phyloP scores from a whole-genome alignment of 2,888 invertebrate genomes.

The Rhorus exstirpatorius region DNA sequence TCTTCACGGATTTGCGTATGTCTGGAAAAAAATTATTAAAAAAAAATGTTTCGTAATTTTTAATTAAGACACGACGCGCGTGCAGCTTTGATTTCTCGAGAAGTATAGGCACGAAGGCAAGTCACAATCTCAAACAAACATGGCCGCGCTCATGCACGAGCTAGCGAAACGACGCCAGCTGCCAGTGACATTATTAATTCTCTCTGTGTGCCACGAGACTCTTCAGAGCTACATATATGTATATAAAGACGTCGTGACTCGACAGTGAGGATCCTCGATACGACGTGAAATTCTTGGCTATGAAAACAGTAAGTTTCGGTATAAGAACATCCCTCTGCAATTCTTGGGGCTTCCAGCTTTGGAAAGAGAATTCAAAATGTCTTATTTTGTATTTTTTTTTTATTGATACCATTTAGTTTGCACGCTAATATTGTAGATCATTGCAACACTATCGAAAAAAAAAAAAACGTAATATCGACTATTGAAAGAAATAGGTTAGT shows the following conservation, averaged over 20 bases:
- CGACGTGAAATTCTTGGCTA: too few species aligned
- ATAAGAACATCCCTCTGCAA: too few species aligned
- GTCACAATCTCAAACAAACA: slow-evolving; percentile 59
- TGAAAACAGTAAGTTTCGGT: too few species aligned
- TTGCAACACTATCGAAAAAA: too few species aligned
- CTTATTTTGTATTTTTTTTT: too few species aligned
- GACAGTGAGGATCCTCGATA: background rate
- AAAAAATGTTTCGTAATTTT: slow-evolving; percentile 5
- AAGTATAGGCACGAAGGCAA: slow-evolving; percentile 18
- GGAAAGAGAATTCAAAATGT: too few species aligned
- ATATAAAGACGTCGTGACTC: slow-evolving; percentile 8
- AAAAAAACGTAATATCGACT: too few species aligned
- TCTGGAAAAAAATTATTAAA: background rate
- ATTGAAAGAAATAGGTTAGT: too few species aligned
- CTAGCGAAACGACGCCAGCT: slow-evolving; percentile 53
- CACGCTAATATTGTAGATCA: too few species aligned
- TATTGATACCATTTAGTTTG: too few species aligned
- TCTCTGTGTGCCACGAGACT: slow-evolving; percentile 43
- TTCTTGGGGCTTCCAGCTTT: too few species aligned
- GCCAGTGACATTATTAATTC: slow-evolving; percentile 52
- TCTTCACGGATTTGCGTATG: slow-evolving; percentile 3
- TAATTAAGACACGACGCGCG: background rate
- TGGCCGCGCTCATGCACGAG: slow-evolving; percentile 59
- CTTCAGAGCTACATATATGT: background rate
- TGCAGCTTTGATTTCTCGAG: background rate